Evolutionary conservation across 2,888 invertebrate genomes (phyloP).

Genomic region (Drosophila rellima): DNA sequence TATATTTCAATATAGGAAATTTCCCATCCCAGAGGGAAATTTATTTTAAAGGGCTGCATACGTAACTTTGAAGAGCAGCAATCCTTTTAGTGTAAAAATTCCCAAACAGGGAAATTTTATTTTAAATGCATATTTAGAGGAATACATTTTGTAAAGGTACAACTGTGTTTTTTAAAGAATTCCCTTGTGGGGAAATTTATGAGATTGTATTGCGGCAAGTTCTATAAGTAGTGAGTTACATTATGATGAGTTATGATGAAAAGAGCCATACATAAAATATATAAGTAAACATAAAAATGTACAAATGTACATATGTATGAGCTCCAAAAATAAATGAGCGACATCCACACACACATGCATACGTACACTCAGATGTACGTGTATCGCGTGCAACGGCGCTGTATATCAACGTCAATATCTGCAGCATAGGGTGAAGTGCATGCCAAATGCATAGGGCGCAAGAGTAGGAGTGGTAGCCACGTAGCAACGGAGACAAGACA

Average conservation of each 20-base stretch:
- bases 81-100: neutral
- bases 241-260: slow-evolving; percentile 28
- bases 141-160: neutral
- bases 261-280: slow-evolving; percentile 22
- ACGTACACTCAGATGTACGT: slow-evolving; percentile 1
- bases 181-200: slow-evolving; percentile 2
- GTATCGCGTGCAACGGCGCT: slow-evolving; percentile 76
- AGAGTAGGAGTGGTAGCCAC: slow-evolving; percentile 72
- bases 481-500: slow-evolving; percentile 58
- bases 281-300: slow-evolving; percentile 21
- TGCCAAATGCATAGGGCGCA: slow-evolving; percentile 67
- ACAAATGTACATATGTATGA: slow-evolving; percentile 30
- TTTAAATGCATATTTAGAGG: neutral
- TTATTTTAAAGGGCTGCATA: neutral
- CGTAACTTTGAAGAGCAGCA: too few species aligned
- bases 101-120: slow-evolving; percentile 1
- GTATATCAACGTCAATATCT: slow-evolving; percentile 82
- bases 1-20: neutral
- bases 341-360: slow-evolving; percentile 35
- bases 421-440: slow-evolving; percentile 76
- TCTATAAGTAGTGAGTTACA: slow-evolving; percentile 15
- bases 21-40: neutral
- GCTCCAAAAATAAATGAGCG: slow-evolving; percentile 78
- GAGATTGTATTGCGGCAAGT: slow-evolving; percentile 4
- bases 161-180: neutral